Evolutionary conservation across 1,140 invertebrate species (phyloP).

Genomic region (Trachymyrmex septentrionalis): DNA sequence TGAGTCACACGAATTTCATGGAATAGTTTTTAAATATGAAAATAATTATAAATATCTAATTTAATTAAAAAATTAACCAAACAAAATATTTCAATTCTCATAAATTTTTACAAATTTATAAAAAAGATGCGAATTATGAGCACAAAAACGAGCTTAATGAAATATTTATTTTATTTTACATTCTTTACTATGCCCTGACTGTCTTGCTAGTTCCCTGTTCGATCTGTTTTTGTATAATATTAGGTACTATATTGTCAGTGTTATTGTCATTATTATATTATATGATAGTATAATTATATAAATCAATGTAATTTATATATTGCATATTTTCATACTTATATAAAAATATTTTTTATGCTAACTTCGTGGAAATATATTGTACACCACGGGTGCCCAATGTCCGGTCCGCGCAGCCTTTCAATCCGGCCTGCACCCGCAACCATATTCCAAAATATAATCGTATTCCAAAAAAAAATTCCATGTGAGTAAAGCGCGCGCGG

Average conservation of each 20-base stretch:
- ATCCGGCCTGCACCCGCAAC: no score
- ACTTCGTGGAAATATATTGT: conserved; percentile 63
- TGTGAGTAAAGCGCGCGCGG: no score
- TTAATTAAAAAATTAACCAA: not conserved
- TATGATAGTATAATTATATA: conserved; percentile 20
- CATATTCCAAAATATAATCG: no score
- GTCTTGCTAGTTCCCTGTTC: not conserved
- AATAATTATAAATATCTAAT: not conserved
- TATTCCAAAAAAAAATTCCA: no score
- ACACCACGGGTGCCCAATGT: conserved; percentile 8
- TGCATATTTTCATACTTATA: conserved; percentile 76
- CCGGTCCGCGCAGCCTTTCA: no score
- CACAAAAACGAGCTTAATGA: conserved; percentile 3
- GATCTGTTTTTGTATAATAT: conserved; percentile 6
- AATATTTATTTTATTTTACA: conserved; percentile 16
- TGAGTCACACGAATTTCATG: not conserved
- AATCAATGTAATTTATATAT: conserved; percentile 68
- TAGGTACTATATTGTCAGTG: conserved; percentile 7
- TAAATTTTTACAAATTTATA: conserved; percentile 19
- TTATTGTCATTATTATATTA: conserved; percentile 35
- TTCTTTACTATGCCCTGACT: not conserved
- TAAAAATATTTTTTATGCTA: conserved; percentile 73
- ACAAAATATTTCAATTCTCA: conserved; percentile 12
- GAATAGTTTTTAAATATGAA: conserved; percentile 10
- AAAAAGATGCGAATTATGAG: conserved; percentile 7